Evolutionary conservation across 2,888 invertebrate species (phyloP).

Genomic region (Hypercompe scribonia): DNA sequence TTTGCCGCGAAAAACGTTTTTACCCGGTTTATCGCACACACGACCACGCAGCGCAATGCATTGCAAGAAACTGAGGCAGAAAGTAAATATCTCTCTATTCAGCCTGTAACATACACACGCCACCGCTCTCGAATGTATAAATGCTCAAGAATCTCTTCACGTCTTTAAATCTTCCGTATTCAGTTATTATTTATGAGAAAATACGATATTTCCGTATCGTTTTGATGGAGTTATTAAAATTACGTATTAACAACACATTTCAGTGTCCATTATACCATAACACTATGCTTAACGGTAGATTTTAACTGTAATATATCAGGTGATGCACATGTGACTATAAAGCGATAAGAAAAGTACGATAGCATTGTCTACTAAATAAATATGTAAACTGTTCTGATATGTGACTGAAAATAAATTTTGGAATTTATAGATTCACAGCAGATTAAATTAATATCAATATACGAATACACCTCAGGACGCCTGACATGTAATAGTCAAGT

Average conservation of each 20-base stretch:
- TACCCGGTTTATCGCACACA: slow-evolving; percentile 24
- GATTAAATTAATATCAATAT: not conserved
- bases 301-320: not conserved
- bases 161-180: slow-evolving; percentile 54
- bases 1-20: slow-evolving; percentile 28
- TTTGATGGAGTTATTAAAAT: slow-evolving; percentile 8
- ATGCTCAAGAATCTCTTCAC: slow-evolving; percentile 52
- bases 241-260: not conserved
- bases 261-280: not conserved
- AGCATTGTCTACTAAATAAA: not conserved
- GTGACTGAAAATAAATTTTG: not conserved
- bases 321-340: not conserved
- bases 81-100: slow-evolving; percentile 41
- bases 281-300: not conserved
- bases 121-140: slow-evolving; percentile 46
- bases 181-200: slow-evolving; percentile 32
- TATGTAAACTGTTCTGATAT: not conserved
- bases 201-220: slow-evolving; percentile 23
- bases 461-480: too few relatives aligned
- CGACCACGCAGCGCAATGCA: slow-evolving; percentile 42
- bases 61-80: slow-evolving; percentile 56
- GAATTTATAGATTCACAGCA: not conserved
- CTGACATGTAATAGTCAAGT: too few relatives aligned
- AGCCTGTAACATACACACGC: slow-evolving; percentile 27
- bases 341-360: not conserved